phyloP scores from a whole-genome alignment of 2,113 vertebrate genomes.

The Chaenocephalus aceratus region DNA sequence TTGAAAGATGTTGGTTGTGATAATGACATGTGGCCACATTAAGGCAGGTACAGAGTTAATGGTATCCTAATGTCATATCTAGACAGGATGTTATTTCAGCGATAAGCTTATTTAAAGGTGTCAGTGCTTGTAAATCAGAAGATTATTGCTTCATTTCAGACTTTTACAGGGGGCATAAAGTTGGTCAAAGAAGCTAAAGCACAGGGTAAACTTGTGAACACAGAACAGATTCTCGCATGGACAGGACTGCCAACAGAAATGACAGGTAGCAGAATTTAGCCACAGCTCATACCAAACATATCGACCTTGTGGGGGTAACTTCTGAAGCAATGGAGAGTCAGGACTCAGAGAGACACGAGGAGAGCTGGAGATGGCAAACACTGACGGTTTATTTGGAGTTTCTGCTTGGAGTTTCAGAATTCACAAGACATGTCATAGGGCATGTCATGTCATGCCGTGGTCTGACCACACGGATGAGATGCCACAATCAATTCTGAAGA shows the following conservation, averaged over 20 bases:
- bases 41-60: neutral
- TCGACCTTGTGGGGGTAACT: too few species aligned
- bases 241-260: constrained; percentile 12
- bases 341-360: too few species aligned
- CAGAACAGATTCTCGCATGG: neutral
- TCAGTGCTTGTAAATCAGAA: neutral
- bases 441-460: too few species aligned
- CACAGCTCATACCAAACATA: constrained; percentile 7
- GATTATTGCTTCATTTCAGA: constrained; percentile 4
- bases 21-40: neutral
- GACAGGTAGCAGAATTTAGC: constrained; percentile 29
- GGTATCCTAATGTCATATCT: neutral
- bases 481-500: too few species aligned
- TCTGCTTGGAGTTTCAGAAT: too few species aligned
- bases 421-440: too few species aligned
- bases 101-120: neutral
- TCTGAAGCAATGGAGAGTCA: too few species aligned
- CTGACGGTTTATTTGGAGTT: too few species aligned
- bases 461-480: too few species aligned
- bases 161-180: constrained; percentile 18
- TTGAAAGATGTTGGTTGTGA: neutral
- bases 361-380: too few species aligned
- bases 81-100: neutral
- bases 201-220: neutral
- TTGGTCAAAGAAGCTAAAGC: neutral